Evolutionary conservation across 1,140 invertebrate species (phyloP).

Genomic region (Drosophila sproati): DNA sequence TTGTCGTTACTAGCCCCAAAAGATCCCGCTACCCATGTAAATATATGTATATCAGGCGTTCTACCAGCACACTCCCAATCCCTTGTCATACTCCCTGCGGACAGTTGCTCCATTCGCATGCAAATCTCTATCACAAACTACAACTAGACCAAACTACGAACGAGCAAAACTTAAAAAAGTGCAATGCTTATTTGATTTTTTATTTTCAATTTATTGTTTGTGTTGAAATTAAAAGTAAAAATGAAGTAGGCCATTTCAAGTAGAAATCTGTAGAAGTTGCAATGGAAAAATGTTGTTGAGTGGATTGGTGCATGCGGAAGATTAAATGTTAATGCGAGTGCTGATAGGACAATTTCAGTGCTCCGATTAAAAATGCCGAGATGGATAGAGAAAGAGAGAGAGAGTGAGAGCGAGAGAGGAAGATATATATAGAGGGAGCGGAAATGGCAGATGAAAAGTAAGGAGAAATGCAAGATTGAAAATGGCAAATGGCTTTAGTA

Average conservation of each 20-base stretch:
- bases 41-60: background rate
- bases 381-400: conserved; percentile 48
- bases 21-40: background rate
- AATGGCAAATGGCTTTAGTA: conserved; percentile 12
- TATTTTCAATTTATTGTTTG: background rate
- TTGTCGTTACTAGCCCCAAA: conserved; percentile 34
- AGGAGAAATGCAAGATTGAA: conserved; percentile 12
- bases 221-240: conserved; percentile 7
- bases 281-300: background rate
- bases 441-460: conserved; percentile 37
- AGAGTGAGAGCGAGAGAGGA: conserved; percentile 33
- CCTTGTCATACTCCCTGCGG: background rate
- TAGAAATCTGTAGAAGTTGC: conserved; percentile 45
- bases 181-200: background rate
- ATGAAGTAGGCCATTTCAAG: conserved; percentile 13
- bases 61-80: background rate
- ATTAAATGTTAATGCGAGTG: conserved; percentile 51
- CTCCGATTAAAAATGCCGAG: conserved; percentile 73
- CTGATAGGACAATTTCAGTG: conserved; percentile 28
- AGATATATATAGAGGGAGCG: background rate
- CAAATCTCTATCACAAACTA: conserved; percentile 17
- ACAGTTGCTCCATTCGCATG: conserved; percentile 19
- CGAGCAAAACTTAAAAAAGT: conserved; percentile 26
- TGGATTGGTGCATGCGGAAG: conserved; percentile 36
- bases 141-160: conserved; percentile 17